Percentiles rank a stretch among this genome's conserved stretches.
Conservation (phyloP, 2,888 invertebrate species). For the Tiliacea citrago region DNA sequence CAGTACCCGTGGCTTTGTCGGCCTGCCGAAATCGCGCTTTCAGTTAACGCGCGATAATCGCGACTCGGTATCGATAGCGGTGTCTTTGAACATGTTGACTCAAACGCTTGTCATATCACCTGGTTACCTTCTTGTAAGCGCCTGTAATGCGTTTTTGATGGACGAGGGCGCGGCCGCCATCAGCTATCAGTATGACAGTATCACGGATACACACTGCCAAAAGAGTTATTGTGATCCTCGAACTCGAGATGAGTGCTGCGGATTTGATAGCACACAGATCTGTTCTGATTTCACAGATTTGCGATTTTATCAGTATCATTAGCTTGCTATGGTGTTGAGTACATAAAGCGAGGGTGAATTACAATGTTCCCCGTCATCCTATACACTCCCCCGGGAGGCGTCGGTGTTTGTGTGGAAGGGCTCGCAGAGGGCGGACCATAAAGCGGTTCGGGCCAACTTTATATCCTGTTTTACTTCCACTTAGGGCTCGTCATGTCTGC, state of each 20-base stretch:
- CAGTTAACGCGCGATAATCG: constrained; percentile 85
- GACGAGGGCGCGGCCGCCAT: constrained; percentile 85
- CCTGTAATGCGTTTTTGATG: constrained; percentile 87
- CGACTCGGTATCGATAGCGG: constrained; percentile 84
- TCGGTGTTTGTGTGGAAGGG: constrained; percentile 53
- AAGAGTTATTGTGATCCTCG: constrained; percentile 66
- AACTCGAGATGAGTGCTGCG: constrained; percentile 66
- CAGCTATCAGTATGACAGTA: constrained; percentile 68
- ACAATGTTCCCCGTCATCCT: constrained; percentile 35
- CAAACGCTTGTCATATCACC: constrained; percentile 79
- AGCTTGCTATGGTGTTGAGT: constrained; percentile 11
- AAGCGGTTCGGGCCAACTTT: constrained; percentile 75
- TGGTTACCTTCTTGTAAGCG: constrained; percentile 83
- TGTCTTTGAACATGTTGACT: constrained; percentile 86
- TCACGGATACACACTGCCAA: constrained; percentile 71
- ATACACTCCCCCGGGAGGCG: constrained; percentile 66
- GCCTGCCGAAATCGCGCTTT: constrained; percentile 88
- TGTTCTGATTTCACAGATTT: constrained; percentile 67
- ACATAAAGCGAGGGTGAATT: constrained; percentile 55
- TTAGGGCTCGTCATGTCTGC: constrained; percentile 66
- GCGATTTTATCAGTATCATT: constrained; percentile 38
- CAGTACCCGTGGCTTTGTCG: constrained; percentile 84
- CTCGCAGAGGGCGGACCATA: constrained; percentile 74
- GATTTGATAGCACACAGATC: constrained; percentile 58
- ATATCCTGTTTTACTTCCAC: constrained; percentile 79